A percentile compares a stretch with the other conserved stretches of the same genome.
These are phyloP conservation scores for Arenaria interpres DNA, from an alignment of 2,113 vertebrate genomes.

Conservation along the genomic window DNA sequence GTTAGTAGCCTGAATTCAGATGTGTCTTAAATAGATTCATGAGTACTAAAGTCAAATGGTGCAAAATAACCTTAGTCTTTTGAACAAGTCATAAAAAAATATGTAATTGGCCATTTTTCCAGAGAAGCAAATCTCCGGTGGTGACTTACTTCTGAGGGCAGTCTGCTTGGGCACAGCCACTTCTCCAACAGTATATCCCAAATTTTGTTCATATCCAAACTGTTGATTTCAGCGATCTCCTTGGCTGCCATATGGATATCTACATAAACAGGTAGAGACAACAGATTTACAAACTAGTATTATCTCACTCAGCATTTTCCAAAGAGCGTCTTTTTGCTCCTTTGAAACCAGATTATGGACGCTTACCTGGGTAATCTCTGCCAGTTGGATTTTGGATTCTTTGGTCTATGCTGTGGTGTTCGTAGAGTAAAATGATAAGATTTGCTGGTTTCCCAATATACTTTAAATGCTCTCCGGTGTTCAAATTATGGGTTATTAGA, in stretches of 20 bases:
- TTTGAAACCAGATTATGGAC: neutral
- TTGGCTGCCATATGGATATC: slow-evolving; percentile 88
- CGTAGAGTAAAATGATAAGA: slow-evolving; percentile 86
- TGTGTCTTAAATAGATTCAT: neutral
- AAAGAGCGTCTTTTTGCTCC: neutral
- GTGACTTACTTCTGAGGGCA: slow-evolving; percentile 76
- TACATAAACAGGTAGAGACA: slow-evolving; percentile 31
- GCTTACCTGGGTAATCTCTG: slow-evolving; percentile 84
- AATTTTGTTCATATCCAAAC: slow-evolving; percentile 87
- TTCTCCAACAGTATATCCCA: slow-evolving; percentile 87
- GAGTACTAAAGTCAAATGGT: neutral
- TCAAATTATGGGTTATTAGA: slow-evolving; percentile 79
- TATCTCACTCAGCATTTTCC: neutral
- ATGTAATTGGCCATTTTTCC: neutral
- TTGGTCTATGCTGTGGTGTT: slow-evolving; percentile 86
- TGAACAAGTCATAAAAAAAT: neutral
- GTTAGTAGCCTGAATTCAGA: neutral
- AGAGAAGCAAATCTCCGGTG: neutral
- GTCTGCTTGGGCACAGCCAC: slow-evolving; percentile 86
- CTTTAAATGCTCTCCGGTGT: slow-evolving; percentile 78
- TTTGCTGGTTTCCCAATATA: slow-evolving; percentile 82
- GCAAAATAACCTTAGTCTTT: neutral
- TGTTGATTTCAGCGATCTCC: slow-evolving; percentile 89
- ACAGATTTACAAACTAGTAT: neutral
- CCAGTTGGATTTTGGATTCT: slow-evolving; percentile 77